phyloP scores from a whole-genome alignment of 2,113 vertebrate species.

The Hippocampus barbouri region DNA sequence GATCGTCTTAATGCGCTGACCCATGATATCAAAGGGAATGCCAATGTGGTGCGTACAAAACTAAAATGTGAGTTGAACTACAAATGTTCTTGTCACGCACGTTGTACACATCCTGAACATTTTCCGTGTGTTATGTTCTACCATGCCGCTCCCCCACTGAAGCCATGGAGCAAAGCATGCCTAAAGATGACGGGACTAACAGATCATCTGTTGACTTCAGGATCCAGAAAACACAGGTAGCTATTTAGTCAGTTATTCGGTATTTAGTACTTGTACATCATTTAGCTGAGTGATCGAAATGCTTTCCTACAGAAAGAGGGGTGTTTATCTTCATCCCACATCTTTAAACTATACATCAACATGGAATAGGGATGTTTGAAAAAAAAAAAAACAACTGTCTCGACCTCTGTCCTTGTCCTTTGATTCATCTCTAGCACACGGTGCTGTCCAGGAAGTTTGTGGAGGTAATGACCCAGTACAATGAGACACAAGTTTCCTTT shows the following conservation, averaged over 20 bases:
- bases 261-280: background rate
- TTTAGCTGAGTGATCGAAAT: background rate
- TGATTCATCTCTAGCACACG: conserved; percentile 72
- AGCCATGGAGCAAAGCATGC: conserved; percentile 87
- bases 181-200: conserved; percentile 74
- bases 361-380: background rate
- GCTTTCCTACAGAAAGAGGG: background rate
- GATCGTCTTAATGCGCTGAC: conserved; percentile 86
- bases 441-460: conserved; percentile 91
- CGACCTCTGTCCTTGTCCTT: conserved; percentile 7
- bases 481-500: conserved; percentile 87
- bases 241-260: background rate
- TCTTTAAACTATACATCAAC: background rate
- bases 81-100: background rate
- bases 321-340: background rate
- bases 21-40: conserved; percentile 87
- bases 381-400: background rate
- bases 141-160: conserved; percentile 8
- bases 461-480: conserved; percentile 93
- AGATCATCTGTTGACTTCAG: conserved; percentile 80
- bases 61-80: conserved; percentile 75
- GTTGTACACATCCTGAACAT: background rate
- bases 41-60: conserved; percentile 81
- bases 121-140: background rate
- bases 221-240: conserved; percentile 91